Evolutionary conservation across 2,113 vertebrate genomes (phyloP).

Genomic region (Philantomba maxwellii): DNA sequence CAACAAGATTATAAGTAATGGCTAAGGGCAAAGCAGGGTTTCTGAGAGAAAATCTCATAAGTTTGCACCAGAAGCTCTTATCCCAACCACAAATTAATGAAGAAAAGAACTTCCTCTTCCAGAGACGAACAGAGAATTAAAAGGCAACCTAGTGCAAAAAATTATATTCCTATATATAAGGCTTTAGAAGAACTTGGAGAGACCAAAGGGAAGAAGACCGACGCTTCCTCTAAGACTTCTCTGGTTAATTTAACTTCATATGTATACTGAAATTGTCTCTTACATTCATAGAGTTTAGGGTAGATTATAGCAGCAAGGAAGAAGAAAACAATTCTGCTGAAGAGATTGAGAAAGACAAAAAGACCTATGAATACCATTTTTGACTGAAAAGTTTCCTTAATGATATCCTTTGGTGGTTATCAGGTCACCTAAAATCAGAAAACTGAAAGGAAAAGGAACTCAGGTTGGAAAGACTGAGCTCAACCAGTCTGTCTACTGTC

Average conservation of each 20-base stretch:
- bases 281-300: neutral
- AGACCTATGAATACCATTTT: neutral
- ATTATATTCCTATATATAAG: neutral
- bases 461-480: neutral
- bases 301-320: neutral
- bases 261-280: neutral
- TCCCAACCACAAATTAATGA: neutral
- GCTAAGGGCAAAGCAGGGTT: neutral
- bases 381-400: neutral
- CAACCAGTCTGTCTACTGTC: neutral
- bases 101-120: constrained; percentile 14
- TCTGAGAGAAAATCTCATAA: neutral
- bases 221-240: neutral
- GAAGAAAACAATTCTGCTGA: neutral
- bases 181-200: neutral
- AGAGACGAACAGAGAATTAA: neutral
- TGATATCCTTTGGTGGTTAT: neutral
- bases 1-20: neutral
- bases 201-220: neutral
- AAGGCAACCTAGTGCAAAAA: neutral
- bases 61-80: neutral
- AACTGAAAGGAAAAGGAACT: neutral
- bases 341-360: neutral
- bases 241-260: neutral
- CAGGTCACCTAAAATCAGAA: neutral